A percentile compares a stretch with the other conserved stretches of the same genome.
Evolutionary conservation across 92 coral and sea anemone species (phyloP).

Genomic region (Nematostella vectensis): DNA sequence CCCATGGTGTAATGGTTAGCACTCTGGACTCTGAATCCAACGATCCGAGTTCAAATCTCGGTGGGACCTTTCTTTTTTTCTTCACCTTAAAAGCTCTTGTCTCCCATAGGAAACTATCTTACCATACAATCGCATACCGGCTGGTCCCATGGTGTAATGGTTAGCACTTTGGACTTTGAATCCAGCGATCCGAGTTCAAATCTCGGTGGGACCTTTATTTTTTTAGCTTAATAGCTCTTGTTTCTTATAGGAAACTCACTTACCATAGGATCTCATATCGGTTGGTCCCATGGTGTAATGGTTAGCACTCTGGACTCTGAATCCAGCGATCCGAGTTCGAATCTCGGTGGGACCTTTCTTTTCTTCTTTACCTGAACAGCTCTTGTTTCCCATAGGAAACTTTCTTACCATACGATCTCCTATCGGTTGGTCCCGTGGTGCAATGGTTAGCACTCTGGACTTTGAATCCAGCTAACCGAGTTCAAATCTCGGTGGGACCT

Average conservation of each 20-base stretch:
- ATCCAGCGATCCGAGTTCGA: slow-evolving; percentile 90
- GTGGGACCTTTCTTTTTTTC: slow-evolving; percentile 3
- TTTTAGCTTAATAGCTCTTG: too few relatives aligned
- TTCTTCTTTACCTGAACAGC: too few relatives aligned
- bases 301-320: slow-evolving; percentile 87
- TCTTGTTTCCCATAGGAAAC: too few relatives aligned
- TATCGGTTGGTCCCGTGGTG: too few relatives aligned
- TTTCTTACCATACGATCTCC: too few relatives aligned
- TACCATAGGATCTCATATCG: too few relatives aligned
- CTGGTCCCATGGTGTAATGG: slow-evolving; percentile 85
- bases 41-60: slow-evolving; percentile 90
- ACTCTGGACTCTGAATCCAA: slow-evolving; percentile 90
- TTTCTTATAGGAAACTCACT: too few relatives aligned
- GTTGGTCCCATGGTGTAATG: slow-evolving; percentile 73
- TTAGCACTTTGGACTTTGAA: slow-evolving; percentile 89
- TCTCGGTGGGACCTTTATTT: slow-evolving; percentile 95
- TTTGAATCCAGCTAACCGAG: slow-evolving; percentile 90
- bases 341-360: slow-evolving; percentile 93
- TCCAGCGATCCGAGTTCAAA: slow-evolving; percentile 92
- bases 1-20: too few relatives aligned
- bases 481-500: slow-evolving; percentile 63
- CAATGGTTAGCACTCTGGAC: slow-evolving; percentile 98
- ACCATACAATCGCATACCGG: too few relatives aligned
- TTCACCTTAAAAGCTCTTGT: too few relatives aligned
- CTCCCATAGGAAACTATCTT: too few relatives aligned